Percentiles rank a stretch among this genome's conserved stretches.
phyloP scores from a whole-genome alignment of 2,797 vertebrate species.

The Hylomyscus alleni region DNA sequence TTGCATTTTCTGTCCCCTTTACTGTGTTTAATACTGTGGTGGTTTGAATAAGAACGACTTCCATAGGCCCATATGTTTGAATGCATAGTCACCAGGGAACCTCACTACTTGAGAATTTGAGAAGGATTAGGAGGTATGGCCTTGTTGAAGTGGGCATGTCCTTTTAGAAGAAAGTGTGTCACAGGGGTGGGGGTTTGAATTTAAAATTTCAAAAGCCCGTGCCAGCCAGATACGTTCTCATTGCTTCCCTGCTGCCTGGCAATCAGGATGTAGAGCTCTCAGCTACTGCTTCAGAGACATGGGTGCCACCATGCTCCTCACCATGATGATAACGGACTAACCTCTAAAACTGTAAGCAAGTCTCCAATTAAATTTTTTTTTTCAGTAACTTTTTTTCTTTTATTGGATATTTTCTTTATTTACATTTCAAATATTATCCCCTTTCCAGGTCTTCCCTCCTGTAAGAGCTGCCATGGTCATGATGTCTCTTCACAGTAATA shows the following conservation, averaged over 20 bases:
- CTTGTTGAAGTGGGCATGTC: neutral
- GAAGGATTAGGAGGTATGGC: neutral
- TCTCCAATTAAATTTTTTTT: neutral
- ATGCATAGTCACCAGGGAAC: neutral
- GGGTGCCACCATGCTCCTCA: neutral
- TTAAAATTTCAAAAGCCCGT: neutral
- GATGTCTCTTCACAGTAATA: neutral
- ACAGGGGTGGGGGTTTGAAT: neutral
- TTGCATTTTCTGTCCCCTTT: conserved; percentile 34
- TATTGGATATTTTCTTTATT: no score
- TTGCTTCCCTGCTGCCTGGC: no score
- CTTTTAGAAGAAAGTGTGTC: neutral
- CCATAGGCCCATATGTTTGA: neutral
- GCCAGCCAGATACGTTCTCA: neutral
- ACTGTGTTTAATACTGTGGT: neutral
- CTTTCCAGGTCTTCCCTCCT: no score
- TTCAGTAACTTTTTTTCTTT: no score
- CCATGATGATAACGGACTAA: neutral
- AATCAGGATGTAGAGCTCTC: neutral
- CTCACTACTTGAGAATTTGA: neutral
- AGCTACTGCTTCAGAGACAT: neutral
- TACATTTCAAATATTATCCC: no score
- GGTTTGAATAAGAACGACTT: neutral
- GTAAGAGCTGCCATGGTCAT: neutral
- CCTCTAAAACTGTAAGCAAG: neutral